phyloP scores from a whole-genome alignment of 2,888 invertebrate genomes.

The Protula sp. region DNA sequence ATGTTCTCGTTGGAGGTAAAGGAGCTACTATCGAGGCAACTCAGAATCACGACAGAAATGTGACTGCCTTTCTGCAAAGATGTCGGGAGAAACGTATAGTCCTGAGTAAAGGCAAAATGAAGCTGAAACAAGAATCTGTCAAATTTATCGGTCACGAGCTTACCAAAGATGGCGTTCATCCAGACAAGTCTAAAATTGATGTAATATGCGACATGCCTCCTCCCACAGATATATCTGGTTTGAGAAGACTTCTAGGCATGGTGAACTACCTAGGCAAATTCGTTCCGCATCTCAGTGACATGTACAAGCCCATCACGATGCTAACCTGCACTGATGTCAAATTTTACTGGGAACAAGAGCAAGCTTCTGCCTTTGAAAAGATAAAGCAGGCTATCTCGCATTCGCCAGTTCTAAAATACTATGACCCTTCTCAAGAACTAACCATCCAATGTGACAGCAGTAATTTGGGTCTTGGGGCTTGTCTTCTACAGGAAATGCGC shows the following conservation, averaged over 20 bases:
- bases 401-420: not conserved
- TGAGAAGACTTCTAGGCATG: not conserved
- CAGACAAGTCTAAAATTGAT: not conserved
- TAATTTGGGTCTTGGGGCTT: not conserved
- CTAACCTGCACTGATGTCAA: not conserved
- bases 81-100: not conserved
- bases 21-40: too few species aligned
- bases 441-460: not conserved
- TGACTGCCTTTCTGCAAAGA: not conserved
- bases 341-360: not conserved
- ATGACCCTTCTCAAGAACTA: not conserved
- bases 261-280: not conserved
- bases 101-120: not conserved
- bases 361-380: not conserved
- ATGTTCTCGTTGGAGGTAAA: not conserved
- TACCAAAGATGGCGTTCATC: not conserved
- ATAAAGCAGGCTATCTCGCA: not conserved
- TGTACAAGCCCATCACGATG: not conserved
- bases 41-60: not conserved
- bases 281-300: not conserved
- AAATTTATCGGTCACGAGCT: too few species aligned
- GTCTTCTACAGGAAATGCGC: not conserved
- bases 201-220: not conserved
- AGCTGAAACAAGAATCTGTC: too few species aligned
- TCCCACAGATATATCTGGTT: not conserved